These are phyloP conservation scores for Indicator indicator DNA, from an alignment of 2,113 vertebrate genomes.

Conservation along the genomic window DNA sequence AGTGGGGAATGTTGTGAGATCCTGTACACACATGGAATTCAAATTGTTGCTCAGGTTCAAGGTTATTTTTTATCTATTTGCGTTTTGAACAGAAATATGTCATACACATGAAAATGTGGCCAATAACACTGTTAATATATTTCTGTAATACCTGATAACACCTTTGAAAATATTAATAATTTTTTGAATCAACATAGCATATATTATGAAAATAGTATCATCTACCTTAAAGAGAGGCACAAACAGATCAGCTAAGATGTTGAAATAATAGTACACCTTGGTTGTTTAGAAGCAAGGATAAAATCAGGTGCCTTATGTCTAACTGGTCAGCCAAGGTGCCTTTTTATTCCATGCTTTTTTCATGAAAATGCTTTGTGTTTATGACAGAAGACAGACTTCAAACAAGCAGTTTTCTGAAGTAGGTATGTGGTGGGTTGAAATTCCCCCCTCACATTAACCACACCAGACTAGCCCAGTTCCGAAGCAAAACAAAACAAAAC, in stretches of 20 bases:
- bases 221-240: neutral
- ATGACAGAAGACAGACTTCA: neutral
- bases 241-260: neutral
- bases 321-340: neutral
- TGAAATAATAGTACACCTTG: neutral
- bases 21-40: neutral
- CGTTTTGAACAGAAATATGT: neutral
- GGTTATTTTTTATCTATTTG: neutral
- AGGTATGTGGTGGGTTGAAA: neutral
- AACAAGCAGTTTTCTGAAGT: neutral
- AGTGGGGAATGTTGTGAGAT: neutral
- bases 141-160: neutral
- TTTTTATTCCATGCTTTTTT: neutral
- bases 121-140: neutral
- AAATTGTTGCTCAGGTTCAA: neutral
- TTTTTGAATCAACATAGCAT: neutral
- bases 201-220: neutral
- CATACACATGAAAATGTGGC: neutral
- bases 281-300: neutral
- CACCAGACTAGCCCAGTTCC: no score
- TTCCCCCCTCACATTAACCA: no score
- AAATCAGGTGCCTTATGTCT: neutral
- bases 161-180: neutral
- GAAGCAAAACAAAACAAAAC: neutral
- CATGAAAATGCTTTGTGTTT: neutral